These are phyloP conservation scores for Drosophila nannoptera DNA, from an alignment of 1,140 invertebrate species.

Conservation along the genomic window DNA sequence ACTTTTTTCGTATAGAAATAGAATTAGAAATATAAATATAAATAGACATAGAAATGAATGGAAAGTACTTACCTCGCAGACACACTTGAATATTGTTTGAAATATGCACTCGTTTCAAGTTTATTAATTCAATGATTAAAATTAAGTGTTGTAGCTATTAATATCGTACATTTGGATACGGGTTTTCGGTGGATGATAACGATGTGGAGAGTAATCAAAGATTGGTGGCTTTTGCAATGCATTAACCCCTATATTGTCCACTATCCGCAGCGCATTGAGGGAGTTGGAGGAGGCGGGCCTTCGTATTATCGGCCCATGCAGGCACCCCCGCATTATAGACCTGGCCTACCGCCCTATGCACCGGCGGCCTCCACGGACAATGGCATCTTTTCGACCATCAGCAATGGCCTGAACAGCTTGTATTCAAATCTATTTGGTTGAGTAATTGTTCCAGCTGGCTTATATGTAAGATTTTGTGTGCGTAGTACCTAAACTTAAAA, in stretches of 20 bases:
- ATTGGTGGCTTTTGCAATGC: not conserved
- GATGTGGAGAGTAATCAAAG: slow-evolving; percentile 36
- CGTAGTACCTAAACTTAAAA: slow-evolving; percentile 27
- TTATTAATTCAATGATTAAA: not conserved
- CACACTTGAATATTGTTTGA: not conserved
- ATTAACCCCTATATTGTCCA: slow-evolving; percentile 1
- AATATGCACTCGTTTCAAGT: slow-evolving; percentile 4
- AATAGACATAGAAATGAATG: not conserved
- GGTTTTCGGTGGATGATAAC: slow-evolving; percentile 10
- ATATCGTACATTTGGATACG: slow-evolving; percentile 16
- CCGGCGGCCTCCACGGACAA: slow-evolving; percentile 69
- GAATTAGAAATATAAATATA: slow-evolving; percentile 4
- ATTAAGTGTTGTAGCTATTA: slow-evolving; percentile 26
- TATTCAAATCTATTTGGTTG: slow-evolving; percentile 87
- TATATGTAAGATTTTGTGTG: slow-evolving; percentile 26
- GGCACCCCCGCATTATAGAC: slow-evolving; percentile 80
- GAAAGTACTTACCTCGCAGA: slow-evolving; percentile 14
- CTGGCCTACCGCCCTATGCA: slow-evolving; percentile 73
- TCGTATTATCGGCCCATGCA: slow-evolving; percentile 66
- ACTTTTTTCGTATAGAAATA: not conserved
- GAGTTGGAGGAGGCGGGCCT: slow-evolving; percentile 42
- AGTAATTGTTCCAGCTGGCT: slow-evolving; percentile 19
- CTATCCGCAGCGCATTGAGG: slow-evolving; percentile 61
- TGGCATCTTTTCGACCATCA: slow-evolving; percentile 87
- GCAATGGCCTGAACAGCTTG: slow-evolving; percentile 87